These are phyloP conservation scores for Dicrurus megarhynchus DNA, from an alignment of 2,113 vertebrate species.

Conservation along the genomic window DNA sequence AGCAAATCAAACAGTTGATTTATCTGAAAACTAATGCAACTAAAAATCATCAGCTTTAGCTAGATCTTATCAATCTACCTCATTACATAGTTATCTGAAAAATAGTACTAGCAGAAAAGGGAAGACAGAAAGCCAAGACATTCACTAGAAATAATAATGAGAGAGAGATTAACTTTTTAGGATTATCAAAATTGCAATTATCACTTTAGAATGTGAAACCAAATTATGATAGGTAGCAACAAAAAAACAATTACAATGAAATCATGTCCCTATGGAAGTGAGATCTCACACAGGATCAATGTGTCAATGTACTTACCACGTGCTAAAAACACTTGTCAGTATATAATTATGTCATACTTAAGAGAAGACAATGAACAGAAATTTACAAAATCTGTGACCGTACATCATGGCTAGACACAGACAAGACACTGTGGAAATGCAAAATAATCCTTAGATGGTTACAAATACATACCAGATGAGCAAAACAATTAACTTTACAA, in stretches of 20 bases:
- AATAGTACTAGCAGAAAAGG: not conserved
- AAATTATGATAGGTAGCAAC: not conserved
- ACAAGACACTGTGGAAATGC: not conserved
- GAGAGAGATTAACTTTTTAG: not conserved
- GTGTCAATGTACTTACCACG: not conserved
- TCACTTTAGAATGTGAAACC: not conserved
- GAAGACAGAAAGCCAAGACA: not conserved
- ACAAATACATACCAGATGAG: not conserved
- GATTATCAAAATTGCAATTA: not conserved
- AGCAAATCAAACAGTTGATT: not conserved
- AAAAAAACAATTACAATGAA: not conserved
- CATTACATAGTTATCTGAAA: not conserved
- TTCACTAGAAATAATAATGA: not conserved
- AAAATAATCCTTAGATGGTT: not conserved
- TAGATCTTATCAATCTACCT: not conserved
- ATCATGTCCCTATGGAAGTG: not conserved
- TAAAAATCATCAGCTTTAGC: not conserved
- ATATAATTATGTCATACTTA: not conserved
- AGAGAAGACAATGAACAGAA: not conserved
- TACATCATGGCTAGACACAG: not conserved
- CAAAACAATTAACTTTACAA: not conserved
- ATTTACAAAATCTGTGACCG: not conserved
- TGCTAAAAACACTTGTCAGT: not conserved
- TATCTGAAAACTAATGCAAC: not conserved
- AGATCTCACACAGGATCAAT: not conserved